Conservation (phyloP, 2,888 invertebrate species). For the Drosophila paranaensis region DNA sequence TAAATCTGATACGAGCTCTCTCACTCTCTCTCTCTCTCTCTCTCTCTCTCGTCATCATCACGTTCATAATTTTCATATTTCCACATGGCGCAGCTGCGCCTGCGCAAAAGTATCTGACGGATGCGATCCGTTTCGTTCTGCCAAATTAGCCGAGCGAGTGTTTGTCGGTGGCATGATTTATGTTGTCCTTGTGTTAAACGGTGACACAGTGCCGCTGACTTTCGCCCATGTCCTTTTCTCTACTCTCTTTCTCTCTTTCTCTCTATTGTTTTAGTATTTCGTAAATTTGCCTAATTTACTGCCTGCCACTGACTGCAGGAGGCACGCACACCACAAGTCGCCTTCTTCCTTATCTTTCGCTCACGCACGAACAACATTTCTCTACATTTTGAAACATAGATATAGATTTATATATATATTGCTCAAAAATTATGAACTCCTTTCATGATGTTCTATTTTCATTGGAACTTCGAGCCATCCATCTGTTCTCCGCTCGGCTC, state of each 20-base stretch:
- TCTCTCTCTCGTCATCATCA: conserved; percentile 17
- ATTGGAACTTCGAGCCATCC: conserved; percentile 57
- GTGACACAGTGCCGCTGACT: conserved; percentile 26
- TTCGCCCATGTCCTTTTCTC: conserved; percentile 27
- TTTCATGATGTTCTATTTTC: conserved; percentile 62
- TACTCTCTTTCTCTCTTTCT: not conserved
- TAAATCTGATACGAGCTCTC: conserved; percentile 65
- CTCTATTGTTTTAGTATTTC: conserved; percentile 38
- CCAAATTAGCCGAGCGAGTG: conserved; percentile 66
- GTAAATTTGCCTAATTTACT: conserved; percentile 70
- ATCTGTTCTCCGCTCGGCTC: conserved; percentile 46
- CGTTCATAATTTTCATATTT: conserved; percentile 81
- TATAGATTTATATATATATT: conserved; percentile 8
- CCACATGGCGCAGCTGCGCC: conserved; percentile 66
- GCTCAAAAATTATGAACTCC: conserved; percentile 68
- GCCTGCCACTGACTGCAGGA: conserved; percentile 18
- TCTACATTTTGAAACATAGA: conserved; percentile 16
- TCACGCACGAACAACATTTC: conserved; percentile 33
- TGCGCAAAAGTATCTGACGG: conserved; percentile 70
- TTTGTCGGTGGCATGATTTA: conserved; percentile 55
- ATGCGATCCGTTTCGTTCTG: conserved; percentile 70
- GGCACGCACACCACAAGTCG: not conserved
- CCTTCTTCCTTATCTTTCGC: conserved; percentile 53
- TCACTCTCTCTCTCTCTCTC: conserved; percentile 1
- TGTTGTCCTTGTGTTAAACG: conserved; percentile 51